These are phyloP conservation scores for Acleris laterana DNA, from an alignment of 2,888 invertebrate genomes.

Conservation along the genomic window DNA sequence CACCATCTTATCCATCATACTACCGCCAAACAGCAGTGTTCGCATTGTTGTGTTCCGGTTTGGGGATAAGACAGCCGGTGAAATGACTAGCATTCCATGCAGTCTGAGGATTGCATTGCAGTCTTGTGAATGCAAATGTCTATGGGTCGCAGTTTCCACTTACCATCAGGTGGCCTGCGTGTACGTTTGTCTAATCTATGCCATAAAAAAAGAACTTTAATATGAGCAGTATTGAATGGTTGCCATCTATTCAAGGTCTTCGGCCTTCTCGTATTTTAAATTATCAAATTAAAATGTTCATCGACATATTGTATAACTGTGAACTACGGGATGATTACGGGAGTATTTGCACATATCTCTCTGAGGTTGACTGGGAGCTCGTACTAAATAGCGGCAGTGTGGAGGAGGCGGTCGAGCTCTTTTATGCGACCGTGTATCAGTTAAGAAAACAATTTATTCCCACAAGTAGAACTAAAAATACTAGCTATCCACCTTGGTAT, in stretches of 20 bases:
- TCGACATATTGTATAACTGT: not conserved
- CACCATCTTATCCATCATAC: too few species aligned
- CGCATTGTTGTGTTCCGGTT: too few species aligned
- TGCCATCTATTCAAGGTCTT: not conserved
- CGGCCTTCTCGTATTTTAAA: not conserved
- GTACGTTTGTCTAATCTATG: too few species aligned
- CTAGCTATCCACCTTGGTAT: not conserved
- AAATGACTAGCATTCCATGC: too few species aligned
- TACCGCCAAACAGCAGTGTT: too few species aligned
- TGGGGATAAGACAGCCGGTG: too few species aligned
- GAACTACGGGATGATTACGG: not conserved
- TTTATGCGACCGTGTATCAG: not conserved
- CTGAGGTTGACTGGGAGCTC: not conserved
- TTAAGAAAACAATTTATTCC: not conserved
- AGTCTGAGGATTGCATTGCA: too few species aligned
- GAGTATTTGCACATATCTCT: not conserved
- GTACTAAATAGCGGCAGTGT: not conserved
- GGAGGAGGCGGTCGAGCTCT: not conserved
- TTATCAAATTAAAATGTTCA: not conserved
- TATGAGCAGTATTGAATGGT: not conserved
- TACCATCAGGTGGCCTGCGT: too few species aligned
- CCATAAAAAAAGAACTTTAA: not conserved
- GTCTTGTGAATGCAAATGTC: too few species aligned
- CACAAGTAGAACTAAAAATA: not conserved
- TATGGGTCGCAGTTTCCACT: too few species aligned